Conservation (phyloP, 1,140 invertebrate genomes). For the Vanessa tameamea region DNA sequence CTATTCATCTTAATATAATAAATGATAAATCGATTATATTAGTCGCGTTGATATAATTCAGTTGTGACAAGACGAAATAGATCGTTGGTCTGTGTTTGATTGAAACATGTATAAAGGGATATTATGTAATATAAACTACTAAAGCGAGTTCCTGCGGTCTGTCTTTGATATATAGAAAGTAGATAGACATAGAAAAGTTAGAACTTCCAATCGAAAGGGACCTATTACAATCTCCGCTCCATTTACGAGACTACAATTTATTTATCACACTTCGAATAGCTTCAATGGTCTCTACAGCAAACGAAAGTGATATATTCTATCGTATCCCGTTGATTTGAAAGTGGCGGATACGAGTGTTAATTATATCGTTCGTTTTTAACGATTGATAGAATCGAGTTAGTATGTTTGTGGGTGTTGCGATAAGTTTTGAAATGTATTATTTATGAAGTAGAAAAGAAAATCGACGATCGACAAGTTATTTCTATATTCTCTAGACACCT, state of each 20-base stretch:
- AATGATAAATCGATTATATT: too few relatives aligned
- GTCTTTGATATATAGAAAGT: conserved; percentile 35
- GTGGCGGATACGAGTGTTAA: neutral
- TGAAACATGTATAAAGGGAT: conserved; percentile 14
- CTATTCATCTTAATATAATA: too few relatives aligned
- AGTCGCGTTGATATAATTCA: too few relatives aligned
- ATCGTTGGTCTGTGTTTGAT: neutral
- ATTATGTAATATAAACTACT: conserved; percentile 29
- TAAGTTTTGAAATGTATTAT: neutral
- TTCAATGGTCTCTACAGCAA: neutral
- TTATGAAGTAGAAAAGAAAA: neutral
- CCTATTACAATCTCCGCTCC: conserved; percentile 35
- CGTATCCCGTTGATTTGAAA: conserved; percentile 3
- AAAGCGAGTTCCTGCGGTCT: conserved; percentile 23
- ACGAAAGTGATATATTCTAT: neutral
- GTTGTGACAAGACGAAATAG: too few relatives aligned
- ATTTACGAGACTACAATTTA: neutral
- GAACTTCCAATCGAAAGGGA: conserved; percentile 31
- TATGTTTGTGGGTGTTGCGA: neutral
- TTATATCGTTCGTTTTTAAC: neutral
- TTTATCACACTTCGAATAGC: too few relatives aligned
- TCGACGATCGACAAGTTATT: neutral
- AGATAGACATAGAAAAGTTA: conserved; percentile 31
- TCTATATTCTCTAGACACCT: too few relatives aligned
- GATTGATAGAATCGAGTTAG: neutral